phyloP scores from a whole-genome alignment of 2,888 invertebrate species.

The Deilephila porcellus region DNA sequence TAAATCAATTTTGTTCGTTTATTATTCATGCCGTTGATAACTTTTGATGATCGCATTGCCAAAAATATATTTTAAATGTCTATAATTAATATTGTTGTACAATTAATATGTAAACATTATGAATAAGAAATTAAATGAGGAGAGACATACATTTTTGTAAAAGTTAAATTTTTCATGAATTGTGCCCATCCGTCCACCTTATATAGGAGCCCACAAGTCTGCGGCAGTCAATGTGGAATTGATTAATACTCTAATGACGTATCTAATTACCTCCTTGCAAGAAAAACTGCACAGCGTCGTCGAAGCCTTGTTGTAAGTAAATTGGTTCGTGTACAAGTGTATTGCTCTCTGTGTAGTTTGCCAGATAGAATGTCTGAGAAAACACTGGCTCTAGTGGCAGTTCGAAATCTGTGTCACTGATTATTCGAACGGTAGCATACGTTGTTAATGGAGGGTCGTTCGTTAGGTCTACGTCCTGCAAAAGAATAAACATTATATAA shows the following conservation, averaged over 20 bases:
- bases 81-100: background rate
- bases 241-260: background rate
- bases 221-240: background rate
- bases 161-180: too few relatives aligned
- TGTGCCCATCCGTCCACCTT: too few relatives aligned
- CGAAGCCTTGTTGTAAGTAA: conserved; percentile 64
- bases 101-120: background rate
- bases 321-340: conserved; percentile 59
- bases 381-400: conserved; percentile 78
- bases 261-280: conserved; percentile 63
- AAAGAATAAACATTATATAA: conserved; percentile 28
- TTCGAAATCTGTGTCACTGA: conserved; percentile 63
- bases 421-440: conserved; percentile 61
- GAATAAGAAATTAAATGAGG: background rate
- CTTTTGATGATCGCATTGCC: background rate
- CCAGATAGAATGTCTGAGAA: conserved; percentile 70
- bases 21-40: background rate
- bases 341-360: conserved; percentile 63
- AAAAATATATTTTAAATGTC: background rate
- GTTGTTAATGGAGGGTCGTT: conserved; percentile 55
- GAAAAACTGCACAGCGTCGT: conserved; percentile 61
- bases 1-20: background rate
- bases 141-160: too few relatives aligned
- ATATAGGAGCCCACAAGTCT: too few relatives aligned
- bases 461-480: conserved; percentile 72